A percentile compares a stretch with the other conserved stretches of the same genome.
Evolutionary conservation across 2,797 vertebrate genomes (phyloP).

Genomic region (Tenualosa thibaudeaui): DNA sequence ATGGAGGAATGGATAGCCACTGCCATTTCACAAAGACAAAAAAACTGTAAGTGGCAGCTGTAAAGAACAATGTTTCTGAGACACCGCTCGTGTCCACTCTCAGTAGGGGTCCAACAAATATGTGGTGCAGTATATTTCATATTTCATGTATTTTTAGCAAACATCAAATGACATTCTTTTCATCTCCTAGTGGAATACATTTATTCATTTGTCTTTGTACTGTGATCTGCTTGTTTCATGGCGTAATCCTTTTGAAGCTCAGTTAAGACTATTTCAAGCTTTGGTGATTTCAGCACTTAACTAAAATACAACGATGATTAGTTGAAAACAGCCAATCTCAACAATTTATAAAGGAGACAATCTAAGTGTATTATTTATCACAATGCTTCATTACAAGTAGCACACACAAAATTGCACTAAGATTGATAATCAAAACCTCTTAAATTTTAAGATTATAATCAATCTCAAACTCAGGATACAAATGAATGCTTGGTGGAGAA

Average conservation of each 20-base stretch:
- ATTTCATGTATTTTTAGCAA: background rate
- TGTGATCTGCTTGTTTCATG: background rate
- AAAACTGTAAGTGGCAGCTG: background rate
- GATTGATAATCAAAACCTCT: background rate
- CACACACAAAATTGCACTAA: background rate
- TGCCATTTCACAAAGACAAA: background rate
- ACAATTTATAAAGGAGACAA: background rate
- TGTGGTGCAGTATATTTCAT: background rate
- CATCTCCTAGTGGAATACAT: background rate
- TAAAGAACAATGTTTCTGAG: background rate
- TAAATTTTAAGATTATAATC: background rate
- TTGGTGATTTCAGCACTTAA: background rate
- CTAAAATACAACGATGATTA: background rate
- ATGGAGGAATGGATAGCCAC: background rate
- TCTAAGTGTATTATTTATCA: background rate
- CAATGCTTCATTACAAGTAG: background rate
- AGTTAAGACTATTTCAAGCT: background rate
- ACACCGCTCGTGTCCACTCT: no score
- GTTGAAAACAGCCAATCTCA: background rate
- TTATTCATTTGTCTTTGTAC: background rate
- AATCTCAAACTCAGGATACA: background rate
- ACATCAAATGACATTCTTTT: background rate
- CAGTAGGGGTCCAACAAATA: background rate
- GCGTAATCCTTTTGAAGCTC: background rate
- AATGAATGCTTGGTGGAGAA: background rate